Percentiles rank a stretch among this genome's conserved stretches.
Conservation (phyloP, 2,888 invertebrate genomes). For the Salticus scenicus region DNA sequence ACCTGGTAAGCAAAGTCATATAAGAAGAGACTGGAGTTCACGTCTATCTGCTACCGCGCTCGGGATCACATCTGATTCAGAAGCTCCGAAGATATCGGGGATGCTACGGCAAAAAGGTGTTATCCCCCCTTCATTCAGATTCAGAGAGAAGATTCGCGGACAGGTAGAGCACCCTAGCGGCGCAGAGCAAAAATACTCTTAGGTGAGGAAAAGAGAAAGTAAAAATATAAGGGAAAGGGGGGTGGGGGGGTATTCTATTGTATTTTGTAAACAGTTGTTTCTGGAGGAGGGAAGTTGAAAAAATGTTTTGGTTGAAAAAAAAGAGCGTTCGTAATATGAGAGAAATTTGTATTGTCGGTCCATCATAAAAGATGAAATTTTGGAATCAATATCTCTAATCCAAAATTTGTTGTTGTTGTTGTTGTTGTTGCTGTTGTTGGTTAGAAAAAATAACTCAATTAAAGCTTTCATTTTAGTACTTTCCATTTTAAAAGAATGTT, state of each 20-base stretch:
- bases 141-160: not conserved
- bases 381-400: too few relatives aligned
- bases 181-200: constrained; percentile 23
- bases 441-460: too few relatives aligned
- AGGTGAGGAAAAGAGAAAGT: not conserved
- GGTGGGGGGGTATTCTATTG: not conserved
- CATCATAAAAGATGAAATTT: too few relatives aligned
- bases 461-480: too few relatives aligned
- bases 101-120: constrained; percentile 15
- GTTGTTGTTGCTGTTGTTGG: too few relatives aligned
- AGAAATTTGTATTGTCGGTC: too few relatives aligned
- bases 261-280: too few relatives aligned
- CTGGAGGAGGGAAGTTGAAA: too few relatives aligned
- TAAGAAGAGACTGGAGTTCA: not conserved
- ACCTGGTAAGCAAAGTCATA: not conserved
- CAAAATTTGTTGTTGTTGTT: too few relatives aligned
- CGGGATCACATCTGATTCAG: constrained; percentile 31
- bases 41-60: constrained; percentile 40
- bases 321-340: too few relatives aligned
- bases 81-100: constrained; percentile 8
- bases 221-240: not conserved
- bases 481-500: too few relatives aligned
- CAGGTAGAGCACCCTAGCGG: constrained; percentile 68
- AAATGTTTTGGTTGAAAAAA: too few relatives aligned
- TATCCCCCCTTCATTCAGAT: constrained; percentile 10